Evolutionary conservation across 2,888 invertebrate genomes (phyloP), one percentile per base, ranked within the genome.

Genomic region (Amaurobius ferox): DNA sequence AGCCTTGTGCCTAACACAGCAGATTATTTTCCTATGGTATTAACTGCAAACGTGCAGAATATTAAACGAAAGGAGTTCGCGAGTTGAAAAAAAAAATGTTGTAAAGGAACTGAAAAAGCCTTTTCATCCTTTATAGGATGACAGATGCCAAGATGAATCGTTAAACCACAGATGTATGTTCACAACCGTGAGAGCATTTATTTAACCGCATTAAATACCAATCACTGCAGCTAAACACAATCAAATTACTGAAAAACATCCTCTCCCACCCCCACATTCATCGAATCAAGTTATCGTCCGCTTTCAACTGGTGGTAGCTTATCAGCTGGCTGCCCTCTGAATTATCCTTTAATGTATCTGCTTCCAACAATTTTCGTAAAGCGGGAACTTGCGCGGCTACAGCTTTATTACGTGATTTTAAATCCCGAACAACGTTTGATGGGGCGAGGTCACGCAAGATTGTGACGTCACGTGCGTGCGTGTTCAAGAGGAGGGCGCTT

Each of bases 351-450:
- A 76, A 67, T 76, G 81, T 76, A n/a, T n/a, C n/a, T 76, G 30
- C 66, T 35, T 13, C 62, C 30, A 35, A 62, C 68, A 81, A 74
- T 81, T 74, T 79, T 71, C 68, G 79, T n/a, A 23, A 30, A 66
- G 35, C 13, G 66, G 19, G 35, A 48, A 76, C 68, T 83, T 70
- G 68, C 48, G 64, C 44, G 39, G 35, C 81, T 76, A 83, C 81
- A 83, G 76, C 81, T 83, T 76, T 76, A 76, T 83, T 83, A 83
- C 76, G 81, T 83, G 81, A 83, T 83, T 83, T 62, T 61, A 83
- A 83, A 83, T 83, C 81, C 76, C 55, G 70, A 40, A 76, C 81
- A 39, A 61, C 66, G 77, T 67, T 30, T 85, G 77, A 85, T 85
- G 55, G 77, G 61, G 66, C 3, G 16, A 48, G 66, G 77, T 85